phyloP scores from a whole-genome alignment of 2,797 vertebrate species.

The Danio albolineatus region DNA sequence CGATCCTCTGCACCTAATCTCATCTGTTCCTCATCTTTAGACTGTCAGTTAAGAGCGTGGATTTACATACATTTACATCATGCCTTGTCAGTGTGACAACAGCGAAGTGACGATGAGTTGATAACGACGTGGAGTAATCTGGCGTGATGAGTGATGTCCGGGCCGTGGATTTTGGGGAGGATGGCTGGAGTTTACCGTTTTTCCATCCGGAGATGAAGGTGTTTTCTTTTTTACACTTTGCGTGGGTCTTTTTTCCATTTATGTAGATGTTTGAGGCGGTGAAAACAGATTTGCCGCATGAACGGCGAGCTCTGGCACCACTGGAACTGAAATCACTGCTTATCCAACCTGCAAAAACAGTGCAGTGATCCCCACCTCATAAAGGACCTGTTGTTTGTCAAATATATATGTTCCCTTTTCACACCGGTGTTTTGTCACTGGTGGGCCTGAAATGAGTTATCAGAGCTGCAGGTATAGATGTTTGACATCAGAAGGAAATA shows the following conservation, averaged over 20 bases:
- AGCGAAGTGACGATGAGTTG: slow-evolving; percentile 42
- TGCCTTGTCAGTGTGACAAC: slow-evolving; percentile 53
- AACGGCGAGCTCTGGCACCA: slow-evolving; percentile 32
- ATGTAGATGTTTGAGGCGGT: slow-evolving; percentile 38
- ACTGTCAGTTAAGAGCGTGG: slow-evolving; percentile 62
- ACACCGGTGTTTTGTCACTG: background rate
- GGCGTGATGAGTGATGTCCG: slow-evolving; percentile 15
- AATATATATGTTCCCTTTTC: slow-evolving; percentile 38
- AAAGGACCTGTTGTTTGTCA: slow-evolving; percentile 39
- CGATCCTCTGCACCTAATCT: slow-evolving; percentile 63
- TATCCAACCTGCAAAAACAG: slow-evolving; percentile 53
- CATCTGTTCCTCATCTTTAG: slow-evolving; percentile 66
- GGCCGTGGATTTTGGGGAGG: slow-evolving; percentile 5
- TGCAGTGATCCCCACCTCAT: slow-evolving; percentile 45
- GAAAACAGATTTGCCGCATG: slow-evolving; percentile 62
- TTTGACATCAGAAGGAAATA: slow-evolving; percentile 45
- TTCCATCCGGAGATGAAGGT: slow-evolving; percentile 17
- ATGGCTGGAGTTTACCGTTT: slow-evolving; percentile 5
- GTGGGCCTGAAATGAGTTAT: slow-evolving; percentile 35
- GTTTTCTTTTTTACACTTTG: slow-evolving; percentile 23
- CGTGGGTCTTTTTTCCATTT: slow-evolving; percentile 40
- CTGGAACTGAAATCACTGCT: slow-evolving; percentile 53
- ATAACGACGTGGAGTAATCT: slow-evolving; percentile 55
- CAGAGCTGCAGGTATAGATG: slow-evolving; percentile 33
- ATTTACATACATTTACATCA: slow-evolving; percentile 68